Base-by-base conservation (phyloP, 2,797 vertebrate species). In the Diglossa cyanea region DNA sequence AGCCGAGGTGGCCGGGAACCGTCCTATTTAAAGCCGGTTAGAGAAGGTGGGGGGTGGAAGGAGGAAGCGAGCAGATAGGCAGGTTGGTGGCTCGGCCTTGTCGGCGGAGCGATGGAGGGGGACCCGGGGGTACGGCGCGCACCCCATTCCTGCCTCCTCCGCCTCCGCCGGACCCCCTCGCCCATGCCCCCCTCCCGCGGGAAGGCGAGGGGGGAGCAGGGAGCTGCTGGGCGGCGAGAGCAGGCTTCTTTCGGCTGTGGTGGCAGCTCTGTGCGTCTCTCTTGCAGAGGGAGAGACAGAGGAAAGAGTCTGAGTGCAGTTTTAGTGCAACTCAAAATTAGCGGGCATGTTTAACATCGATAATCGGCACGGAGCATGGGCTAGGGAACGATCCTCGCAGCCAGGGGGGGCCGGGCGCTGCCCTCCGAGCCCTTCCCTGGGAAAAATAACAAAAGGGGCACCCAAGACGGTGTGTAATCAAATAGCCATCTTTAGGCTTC, bases 291-390 rank as follows among this genome's bases (percentile, higher is more conserved):
- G 75, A 97, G 94, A 95, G 94, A 96, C 92, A 93, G 96, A 93
- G 86, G 81, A 90, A 76, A 95, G 97, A 98, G 97, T 98, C 98
- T 97, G 98, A 98, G 98, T 96, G 98, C 98, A 98, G 98, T 98
- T 98, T 98, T 97, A 97, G 98, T 98, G 98, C 98, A 98, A 98
- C 98, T 99, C 98, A 98, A 98, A 99, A 99, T 98, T 98, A 99
- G 99, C 99, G 99, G 99, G 99, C 98, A 98, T 98, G 98, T 98
- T 98, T 98, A 97, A 98, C 98, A 98, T 99, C 98, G 98, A 99
- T 99, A 98, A 98, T 98, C 98, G 98, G 98, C 98, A 97, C 97
- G 96, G 98, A 98, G 96, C 96, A 91, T 86, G 98, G 98, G 98
- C 97, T 97, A 97, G 97, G 97, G 97, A 97, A 97, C 96, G 98